Base-by-base conservation (phyloP, 2,113 vertebrate species). In the Tamias sibiricus region DNA sequence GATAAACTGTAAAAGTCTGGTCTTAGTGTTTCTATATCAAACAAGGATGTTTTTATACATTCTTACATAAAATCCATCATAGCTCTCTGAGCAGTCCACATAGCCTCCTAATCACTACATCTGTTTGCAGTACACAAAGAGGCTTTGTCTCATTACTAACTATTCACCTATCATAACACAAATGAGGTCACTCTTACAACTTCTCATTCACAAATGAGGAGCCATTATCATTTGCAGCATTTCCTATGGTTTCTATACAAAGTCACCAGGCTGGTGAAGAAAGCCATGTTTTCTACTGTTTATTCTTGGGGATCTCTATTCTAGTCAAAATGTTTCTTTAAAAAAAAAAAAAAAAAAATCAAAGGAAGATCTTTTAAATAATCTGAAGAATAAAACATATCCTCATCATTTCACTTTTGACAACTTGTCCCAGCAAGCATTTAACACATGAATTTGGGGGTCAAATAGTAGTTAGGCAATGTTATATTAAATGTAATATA, bases 361-460 rank as follows among this genome's bases (percentile, higher is more conserved):
- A 90, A 54, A 3, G 10, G 24, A 57, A 40, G 32, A 47, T 72
- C 47, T 22, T 49, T 62, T 47, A 49, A 66, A 4, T 54, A 95
- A 74, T 71, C 28, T 66, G 59, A 86, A 91, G 24, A 16, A 89
- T 62, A 47, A 95, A 86, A 54, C 8, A 64, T 19, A 81, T 52
- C 30, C 11, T 16, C n/a, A 59, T 26, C 19, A 74, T 66, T 94
- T 93, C 32, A 92, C 14, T 79, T 79, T 71, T 35, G n/a, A 86
- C 2, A 57, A 37, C 32, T 28, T 47, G 4, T 49, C 32, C 32
- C 75, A 91, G 42, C 6, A 96, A 85, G 32, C 2, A 85, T 76
- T 96, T 92, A 92, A 92, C 44, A 97, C 92, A 76, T 66, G 10
- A 94, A 93, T 87, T 82, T 79, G 35, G 20, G 10, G 35, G 16